Conservation (phyloP, 2,797 vertebrate genomes). For the Enteromius fasciolatus region DNA sequence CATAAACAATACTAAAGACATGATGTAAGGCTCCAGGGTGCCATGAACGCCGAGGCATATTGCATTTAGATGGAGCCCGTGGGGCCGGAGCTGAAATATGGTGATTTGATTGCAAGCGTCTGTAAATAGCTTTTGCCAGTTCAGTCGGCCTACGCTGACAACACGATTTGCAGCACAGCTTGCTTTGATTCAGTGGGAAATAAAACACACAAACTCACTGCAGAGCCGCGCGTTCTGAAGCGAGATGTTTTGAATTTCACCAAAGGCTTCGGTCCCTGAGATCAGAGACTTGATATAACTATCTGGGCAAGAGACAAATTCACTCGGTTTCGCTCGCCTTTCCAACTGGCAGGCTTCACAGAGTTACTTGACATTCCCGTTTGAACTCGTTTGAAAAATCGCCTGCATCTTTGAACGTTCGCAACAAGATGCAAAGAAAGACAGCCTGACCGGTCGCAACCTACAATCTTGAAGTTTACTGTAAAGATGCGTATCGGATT, state of each 20-base stretch:
- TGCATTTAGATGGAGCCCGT: slow-evolving; percentile 46
- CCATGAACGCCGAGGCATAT: slow-evolving; percentile 43
- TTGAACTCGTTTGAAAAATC: slow-evolving; percentile 23
- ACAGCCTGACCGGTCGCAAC: slow-evolving; percentile 24
- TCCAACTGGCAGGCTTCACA: slow-evolving; percentile 22
- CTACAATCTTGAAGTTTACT: slow-evolving; percentile 40
- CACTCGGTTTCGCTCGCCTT: neutral
- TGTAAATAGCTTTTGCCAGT: slow-evolving; percentile 52
- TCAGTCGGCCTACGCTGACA: slow-evolving; percentile 51
- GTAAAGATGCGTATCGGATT: slow-evolving; percentile 33
- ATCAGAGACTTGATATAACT: slow-evolving; percentile 45
- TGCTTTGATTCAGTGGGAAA: slow-evolving; percentile 53
- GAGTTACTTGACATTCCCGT: neutral
- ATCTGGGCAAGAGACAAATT: slow-evolving; percentile 22
- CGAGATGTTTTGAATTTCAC: slow-evolving; percentile 45
- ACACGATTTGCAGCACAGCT: slow-evolving; percentile 53
- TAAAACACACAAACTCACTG: slow-evolving; percentile 39
- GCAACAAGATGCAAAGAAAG: slow-evolving; percentile 17
- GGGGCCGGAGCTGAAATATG: slow-evolving; percentile 45
- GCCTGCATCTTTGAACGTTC: slow-evolving; percentile 8
- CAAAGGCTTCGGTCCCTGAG: slow-evolving; percentile 26
- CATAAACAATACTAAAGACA: slow-evolving; percentile 52
- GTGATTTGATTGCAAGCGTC: slow-evolving; percentile 53
- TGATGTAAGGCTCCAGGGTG: slow-evolving; percentile 57
- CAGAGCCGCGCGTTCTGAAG: slow-evolving; percentile 3